Conservation (phyloP, 2,113 vertebrate genomes). For the Corythoichthys haematopterus region DNA sequence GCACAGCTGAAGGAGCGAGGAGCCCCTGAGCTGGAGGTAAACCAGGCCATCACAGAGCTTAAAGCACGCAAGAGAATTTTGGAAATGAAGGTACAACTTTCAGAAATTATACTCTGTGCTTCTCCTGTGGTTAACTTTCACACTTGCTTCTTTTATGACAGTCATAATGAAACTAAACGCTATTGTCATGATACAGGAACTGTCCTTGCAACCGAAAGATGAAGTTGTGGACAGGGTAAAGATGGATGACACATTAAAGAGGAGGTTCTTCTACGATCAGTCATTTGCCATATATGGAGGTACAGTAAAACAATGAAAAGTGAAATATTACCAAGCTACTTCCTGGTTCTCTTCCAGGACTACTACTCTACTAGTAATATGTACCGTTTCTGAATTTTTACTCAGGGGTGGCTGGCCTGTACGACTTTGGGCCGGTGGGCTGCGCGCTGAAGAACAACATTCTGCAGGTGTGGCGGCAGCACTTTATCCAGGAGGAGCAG, state of each 20-base stretch:
- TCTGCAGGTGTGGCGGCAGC: slow-evolving; percentile 92
- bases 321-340: neutral
- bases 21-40: slow-evolving; percentile 65
- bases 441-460: slow-evolving; percentile 98
- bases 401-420: slow-evolving; percentile 92
- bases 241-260: slow-evolving; percentile 92
- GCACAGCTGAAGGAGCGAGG: slow-evolving; percentile 25
- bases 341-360: neutral
- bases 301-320: slow-evolving; percentile 33
- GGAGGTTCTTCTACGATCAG: slow-evolving; percentile 93
- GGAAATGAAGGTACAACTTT: slow-evolving; percentile 80
- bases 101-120: neutral
- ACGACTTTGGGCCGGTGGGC: slow-evolving; percentile 95
- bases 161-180: neutral
- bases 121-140: neutral
- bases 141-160: neutral
- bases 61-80: slow-evolving; percentile 83
- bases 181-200: slow-evolving; percentile 67
- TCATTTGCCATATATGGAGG: slow-evolving; percentile 95
- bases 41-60: slow-evolving; percentile 85
- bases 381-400: neutral
- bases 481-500: slow-evolving; percentile 98
- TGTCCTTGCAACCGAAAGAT: slow-evolving; percentile 87
- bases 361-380: neutral
- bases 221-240: slow-evolving; percentile 84